Conservation (phyloP, 2,888 invertebrate genomes). For the Heliconius hortense region DNA sequence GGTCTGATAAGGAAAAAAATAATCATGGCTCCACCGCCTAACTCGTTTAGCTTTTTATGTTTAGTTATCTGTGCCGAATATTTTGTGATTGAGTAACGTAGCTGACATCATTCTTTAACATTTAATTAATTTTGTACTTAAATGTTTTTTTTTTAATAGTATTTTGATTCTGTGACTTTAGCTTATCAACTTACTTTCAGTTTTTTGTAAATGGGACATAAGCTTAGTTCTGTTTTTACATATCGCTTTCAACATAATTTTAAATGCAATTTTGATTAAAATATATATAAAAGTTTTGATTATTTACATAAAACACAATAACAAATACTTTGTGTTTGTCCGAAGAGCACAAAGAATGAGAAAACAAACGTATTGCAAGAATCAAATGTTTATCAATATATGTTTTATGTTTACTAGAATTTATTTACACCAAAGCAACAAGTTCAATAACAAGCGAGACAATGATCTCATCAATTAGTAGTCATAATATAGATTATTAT, state of each 20-base stretch:
- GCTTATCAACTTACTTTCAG: not conserved
- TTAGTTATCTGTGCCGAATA: conserved; percentile 1
- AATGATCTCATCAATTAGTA: conserved; percentile 34
- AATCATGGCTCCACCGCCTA: not conserved
- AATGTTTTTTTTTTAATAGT: not conserved
- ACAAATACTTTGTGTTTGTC: conserved; percentile 4
- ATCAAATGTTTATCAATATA: conserved; percentile 32
- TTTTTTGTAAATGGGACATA: not conserved
- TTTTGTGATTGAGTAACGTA: conserved; percentile 1
- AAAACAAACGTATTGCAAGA: conserved; percentile 22
- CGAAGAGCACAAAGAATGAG: conserved; percentile 8
- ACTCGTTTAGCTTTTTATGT: not conserved
- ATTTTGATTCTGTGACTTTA: not conserved
- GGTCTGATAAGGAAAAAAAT: not conserved
- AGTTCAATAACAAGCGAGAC: conserved; percentile 25
- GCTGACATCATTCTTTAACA: conserved; percentile 2
- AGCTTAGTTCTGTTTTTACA: not conserved
- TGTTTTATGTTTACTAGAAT: conserved; percentile 26
- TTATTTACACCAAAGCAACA: conserved; percentile 29
- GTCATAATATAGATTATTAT: not conserved
- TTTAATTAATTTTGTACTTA: not conserved
- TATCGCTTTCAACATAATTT: not conserved
- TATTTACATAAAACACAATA: conserved; percentile 1
- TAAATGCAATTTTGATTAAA: no score
- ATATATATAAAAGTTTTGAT: no score